phyloP scores from a whole-genome alignment of 30 jellyfish, hydroid and myxozoan genomes.

The Sanderia malayensis region DNA sequence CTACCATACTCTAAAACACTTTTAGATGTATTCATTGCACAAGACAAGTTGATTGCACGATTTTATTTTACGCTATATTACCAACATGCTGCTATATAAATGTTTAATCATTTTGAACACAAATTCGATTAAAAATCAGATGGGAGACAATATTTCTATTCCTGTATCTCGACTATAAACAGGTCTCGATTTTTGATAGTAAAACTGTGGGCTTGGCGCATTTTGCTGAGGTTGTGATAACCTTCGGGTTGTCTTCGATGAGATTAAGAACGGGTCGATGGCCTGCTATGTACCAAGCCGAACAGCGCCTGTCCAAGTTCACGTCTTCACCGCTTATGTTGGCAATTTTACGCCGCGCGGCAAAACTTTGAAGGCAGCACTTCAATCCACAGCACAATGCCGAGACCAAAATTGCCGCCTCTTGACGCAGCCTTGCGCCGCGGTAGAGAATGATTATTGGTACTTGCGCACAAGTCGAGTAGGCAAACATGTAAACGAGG shows the following conservation, averaged over 20 bases:
- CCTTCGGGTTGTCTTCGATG: background rate
- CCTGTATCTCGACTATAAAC: no score
- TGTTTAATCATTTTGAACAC: no score
- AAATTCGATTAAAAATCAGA: no score
- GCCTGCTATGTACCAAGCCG: constrained; percentile 31
- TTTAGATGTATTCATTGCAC: no score
- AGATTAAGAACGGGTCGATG: constrained; percentile 5
- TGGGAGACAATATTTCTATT: no score
- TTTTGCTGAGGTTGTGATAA: background rate
- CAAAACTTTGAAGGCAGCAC: background rate
- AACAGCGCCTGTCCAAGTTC: constrained; percentile 18
- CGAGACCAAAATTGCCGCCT: background rate
- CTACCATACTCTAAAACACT: no score
- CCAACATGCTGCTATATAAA: no score
- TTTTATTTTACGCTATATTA: no score
- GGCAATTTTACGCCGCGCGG: background rate
- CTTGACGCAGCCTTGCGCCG: constrained; percentile 36
- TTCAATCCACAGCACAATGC: background rate
- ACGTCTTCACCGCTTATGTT: constrained; percentile 2
- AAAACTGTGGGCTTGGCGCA: no score
- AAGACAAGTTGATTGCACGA: no score
- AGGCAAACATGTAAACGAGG: constrained; percentile 57
- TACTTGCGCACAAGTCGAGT: constrained; percentile 63
- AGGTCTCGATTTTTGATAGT: no score
- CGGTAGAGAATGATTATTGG: constrained; percentile 66